Percentiles rank a stretch among this genome's conserved stretches.
phyloP scores from a whole-genome alignment of 1,140 invertebrate species.

The Pachypsylla venusta region DNA sequence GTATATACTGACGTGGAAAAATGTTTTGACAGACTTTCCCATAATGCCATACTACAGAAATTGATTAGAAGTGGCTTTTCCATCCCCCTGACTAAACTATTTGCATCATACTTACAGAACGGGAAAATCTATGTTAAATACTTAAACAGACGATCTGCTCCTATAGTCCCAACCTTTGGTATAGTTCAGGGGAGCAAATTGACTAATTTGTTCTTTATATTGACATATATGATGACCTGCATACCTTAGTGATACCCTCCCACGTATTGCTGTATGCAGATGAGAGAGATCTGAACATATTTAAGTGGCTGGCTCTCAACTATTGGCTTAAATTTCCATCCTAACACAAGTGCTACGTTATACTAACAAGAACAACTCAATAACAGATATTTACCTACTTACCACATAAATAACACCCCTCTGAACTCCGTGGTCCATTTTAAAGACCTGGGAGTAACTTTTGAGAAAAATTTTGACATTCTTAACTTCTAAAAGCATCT shows the following conservation, averaged over 20 bases:
- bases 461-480: too few species aligned
- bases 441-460: not conserved
- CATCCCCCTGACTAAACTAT: not conserved
- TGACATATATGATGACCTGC: not conserved
- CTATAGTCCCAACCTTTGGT: not conserved
- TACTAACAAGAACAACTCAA: too few species aligned
- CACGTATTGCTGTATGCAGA: not conserved
- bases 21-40: not conserved
- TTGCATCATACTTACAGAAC: not conserved
- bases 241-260: not conserved
- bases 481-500: not conserved
- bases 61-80: not conserved
- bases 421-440: not conserved
- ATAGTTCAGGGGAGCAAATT: not conserved
- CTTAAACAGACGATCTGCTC: not conserved
- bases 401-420: not conserved
- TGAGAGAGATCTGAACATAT: not conserved
- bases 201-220: not conserved
- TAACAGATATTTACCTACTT: not conserved
- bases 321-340: too few species aligned
- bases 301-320: not conserved
- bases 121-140: not conserved
- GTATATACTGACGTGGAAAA: too few species aligned
- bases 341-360: too few species aligned
- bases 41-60: not conserved